A percentile compares a stretch with the other conserved stretches of the same genome.
These are phyloP conservation scores for Rhingia campestris DNA, from an alignment of 2,888 invertebrate species.

Conservation along the genomic window DNA sequence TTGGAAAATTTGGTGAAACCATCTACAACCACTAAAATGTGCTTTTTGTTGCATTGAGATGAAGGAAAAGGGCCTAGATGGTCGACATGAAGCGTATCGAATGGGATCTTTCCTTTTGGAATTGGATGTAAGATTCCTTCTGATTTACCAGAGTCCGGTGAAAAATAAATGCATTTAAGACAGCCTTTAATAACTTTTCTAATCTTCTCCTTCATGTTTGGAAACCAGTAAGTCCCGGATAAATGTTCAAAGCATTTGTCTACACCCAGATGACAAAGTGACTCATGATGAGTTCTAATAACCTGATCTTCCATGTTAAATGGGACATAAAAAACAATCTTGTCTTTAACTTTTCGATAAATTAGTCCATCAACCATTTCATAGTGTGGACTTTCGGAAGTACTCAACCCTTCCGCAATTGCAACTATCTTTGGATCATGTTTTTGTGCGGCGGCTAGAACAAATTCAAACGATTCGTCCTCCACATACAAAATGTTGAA, in stretches of 20 bases:
- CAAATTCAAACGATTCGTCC: constrained; percentile 38
- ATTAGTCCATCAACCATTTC: constrained; percentile 38
- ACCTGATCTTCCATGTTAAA: constrained; percentile 67
- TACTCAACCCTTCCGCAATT: constrained; percentile 64
- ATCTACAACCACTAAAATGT: constrained; percentile 76
- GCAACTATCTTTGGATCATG: constrained; percentile 70
- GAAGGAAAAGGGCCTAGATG: constrained; percentile 9
- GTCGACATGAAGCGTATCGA: constrained; percentile 79
- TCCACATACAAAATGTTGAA: constrained; percentile 39
- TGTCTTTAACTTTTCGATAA: constrained; percentile 22
- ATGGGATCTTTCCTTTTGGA: constrained; percentile 78
- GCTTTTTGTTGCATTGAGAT: constrained; percentile 2
- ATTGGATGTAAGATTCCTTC: constrained; percentile 80
- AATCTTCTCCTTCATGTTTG: constrained; percentile 79
- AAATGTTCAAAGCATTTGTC: constrained; percentile 75
- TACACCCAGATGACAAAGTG: constrained; percentile 76
- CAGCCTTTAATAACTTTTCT: constrained; percentile 46
- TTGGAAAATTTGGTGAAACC: constrained; percentile 79
- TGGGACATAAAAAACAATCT: constrained; percentile 55
- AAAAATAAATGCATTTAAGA: constrained; percentile 51
- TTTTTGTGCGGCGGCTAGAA: constrained; percentile 43
- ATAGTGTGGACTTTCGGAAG: constrained; percentile 23
- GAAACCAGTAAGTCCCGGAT: constrained; percentile 79
- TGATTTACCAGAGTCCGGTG: constrained; percentile 76
- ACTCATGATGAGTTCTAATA: constrained; percentile 50